phyloP scores from a whole-genome alignment of 1,140 invertebrate species.

The Limonius californicus region DNA sequence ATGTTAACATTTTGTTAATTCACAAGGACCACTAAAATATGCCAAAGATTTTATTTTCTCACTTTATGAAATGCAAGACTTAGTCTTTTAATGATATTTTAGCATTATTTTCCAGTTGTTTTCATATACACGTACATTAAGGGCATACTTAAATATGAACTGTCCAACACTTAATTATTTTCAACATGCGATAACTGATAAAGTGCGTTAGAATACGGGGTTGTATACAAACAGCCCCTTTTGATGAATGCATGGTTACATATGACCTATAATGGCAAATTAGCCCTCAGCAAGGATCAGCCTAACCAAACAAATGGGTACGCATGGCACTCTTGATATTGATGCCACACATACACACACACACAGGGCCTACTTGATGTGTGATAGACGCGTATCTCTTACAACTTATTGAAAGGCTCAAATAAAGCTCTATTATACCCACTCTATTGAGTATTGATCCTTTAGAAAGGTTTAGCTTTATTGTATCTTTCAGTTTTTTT shows the following conservation, averaged over 20 bases:
- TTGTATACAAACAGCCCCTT: constrained; percentile 3
- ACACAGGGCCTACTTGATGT: constrained; percentile 4
- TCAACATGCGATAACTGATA: background rate
- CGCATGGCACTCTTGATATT: constrained; percentile 18
- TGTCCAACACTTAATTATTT: background rate
- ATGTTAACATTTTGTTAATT: too few relatives aligned
- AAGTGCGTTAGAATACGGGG: background rate
- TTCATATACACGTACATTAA: too few relatives aligned
- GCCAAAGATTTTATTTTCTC: too few relatives aligned
- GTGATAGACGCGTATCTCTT: constrained; percentile 1
- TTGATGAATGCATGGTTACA: constrained; percentile 13
- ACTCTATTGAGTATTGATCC: background rate
- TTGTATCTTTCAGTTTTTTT: too few relatives aligned
- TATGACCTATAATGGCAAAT: constrained; percentile 17
- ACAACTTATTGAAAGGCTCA: background rate
- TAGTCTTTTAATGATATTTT: too few relatives aligned
- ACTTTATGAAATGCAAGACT: too few relatives aligned
- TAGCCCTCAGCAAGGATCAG: constrained; percentile 19
- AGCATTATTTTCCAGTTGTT: too few relatives aligned
- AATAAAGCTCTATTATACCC: constrained; percentile 2
- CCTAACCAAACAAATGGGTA: constrained; percentile 19
- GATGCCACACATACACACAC: constrained; percentile 5
- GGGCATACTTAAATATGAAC: too few relatives aligned
- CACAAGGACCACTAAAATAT: too few relatives aligned
- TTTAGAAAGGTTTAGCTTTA: background rate